Conservation (phyloP, 2,888 invertebrate genomes). For the Drosophila paucipuncta region DNA sequence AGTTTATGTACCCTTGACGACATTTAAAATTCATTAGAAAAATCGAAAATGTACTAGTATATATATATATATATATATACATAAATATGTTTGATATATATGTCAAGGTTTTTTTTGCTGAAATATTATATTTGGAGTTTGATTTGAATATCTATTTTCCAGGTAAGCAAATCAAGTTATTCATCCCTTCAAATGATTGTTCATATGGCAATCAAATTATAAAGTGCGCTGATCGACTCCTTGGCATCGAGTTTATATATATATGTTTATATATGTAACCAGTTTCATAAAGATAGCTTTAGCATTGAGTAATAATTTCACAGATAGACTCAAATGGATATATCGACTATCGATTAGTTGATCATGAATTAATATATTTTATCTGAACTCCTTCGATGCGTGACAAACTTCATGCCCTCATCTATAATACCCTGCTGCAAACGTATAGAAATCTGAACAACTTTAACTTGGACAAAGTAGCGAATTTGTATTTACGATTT, state of each 20-base stretch:
- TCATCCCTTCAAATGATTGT: background rate
- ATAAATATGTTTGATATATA: background rate
- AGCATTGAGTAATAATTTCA: background rate
- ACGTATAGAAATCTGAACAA: constrained; percentile 1
- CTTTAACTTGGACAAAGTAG: constrained; percentile 9
- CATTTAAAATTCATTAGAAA: background rate
- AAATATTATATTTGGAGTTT: too few species aligned
- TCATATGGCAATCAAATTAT: background rate
- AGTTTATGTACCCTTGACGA: background rate
- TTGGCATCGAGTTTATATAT: too few species aligned
- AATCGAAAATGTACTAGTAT: background rate
- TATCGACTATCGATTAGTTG: background rate
- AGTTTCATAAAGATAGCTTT: background rate
- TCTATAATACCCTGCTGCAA: background rate
- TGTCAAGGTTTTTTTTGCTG: background rate
- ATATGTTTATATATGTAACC: background rate
- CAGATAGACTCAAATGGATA: background rate
- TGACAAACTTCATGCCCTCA: background rate
- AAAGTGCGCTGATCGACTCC: background rate
- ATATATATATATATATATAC: background rate
- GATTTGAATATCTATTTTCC: background rate
- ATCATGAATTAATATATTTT: background rate
- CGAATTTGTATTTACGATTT: constrained; percentile 25
- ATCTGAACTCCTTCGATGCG: background rate
- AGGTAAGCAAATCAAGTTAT: background rate